A percentile compares a stretch with the other conserved stretches of the same genome.
These are phyloP conservation scores for Parnassius smintheus DNA, from an alignment of 2,888 invertebrate genomes.

Conservation along the genomic window DNA sequence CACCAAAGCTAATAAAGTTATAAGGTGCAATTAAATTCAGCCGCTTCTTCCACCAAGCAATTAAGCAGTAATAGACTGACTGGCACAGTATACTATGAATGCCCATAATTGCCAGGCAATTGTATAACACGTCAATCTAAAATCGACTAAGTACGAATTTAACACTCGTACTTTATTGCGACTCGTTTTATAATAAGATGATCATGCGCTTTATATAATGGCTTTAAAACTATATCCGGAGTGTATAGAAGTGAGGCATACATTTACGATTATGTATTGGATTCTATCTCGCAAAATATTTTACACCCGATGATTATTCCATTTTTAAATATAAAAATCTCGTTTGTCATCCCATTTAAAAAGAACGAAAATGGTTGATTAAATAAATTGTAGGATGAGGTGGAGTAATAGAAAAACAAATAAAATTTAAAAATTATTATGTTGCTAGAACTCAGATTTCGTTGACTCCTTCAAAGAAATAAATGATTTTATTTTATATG, in stretches of 20 bases:
- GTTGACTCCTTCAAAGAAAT: too few species aligned
- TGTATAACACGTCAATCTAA: conserved; percentile 9
- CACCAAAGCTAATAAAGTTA: conserved; percentile 9
- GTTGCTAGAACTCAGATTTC: too few species aligned
- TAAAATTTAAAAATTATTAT: too few species aligned
- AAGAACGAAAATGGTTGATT: too few species aligned
- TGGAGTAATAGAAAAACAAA: too few species aligned
- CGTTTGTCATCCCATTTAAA: too few species aligned
- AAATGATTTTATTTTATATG: too few species aligned
- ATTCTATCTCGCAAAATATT: too few species aligned
- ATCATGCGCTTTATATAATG: neutral
- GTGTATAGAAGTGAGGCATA: neutral
- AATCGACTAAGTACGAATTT: neutral
- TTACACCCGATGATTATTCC: too few species aligned
- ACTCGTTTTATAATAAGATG: conserved; percentile 4
- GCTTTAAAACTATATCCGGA: neutral
- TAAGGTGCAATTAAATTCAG: conserved; percentile 19
- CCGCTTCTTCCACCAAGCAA: conserved; percentile 9
- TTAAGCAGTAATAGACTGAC: conserved; percentile 18
- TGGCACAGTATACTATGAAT: neutral
- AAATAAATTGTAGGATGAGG: too few species aligned
- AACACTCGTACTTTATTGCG: neutral
- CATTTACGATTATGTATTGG: too few species aligned
- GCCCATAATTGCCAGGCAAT: conserved; percentile 15
- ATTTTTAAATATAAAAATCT: too few species aligned